Percentiles rank a stretch among this genome's conserved stretches.
Conservation (phyloP, 2,888 invertebrate genomes). For the Tetrapedia diversipes region DNA sequence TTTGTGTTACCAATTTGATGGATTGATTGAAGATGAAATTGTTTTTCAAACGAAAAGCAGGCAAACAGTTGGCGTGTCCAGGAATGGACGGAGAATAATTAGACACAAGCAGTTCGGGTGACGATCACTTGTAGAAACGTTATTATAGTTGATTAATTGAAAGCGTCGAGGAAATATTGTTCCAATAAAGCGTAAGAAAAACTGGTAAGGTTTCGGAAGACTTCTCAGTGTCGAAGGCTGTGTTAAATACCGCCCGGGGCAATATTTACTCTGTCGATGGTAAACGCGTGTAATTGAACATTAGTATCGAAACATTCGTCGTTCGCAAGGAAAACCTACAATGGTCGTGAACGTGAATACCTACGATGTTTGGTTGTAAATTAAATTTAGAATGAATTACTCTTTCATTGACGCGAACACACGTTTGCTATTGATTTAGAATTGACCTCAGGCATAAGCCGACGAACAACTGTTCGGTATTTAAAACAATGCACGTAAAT, state of each 20-base stretch:
- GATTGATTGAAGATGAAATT: too few relatives aligned
- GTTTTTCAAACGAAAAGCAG: too few relatives aligned
- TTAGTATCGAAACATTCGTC: background rate
- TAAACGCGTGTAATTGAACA: background rate
- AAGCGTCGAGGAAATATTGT: background rate
- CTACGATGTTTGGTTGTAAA: background rate
- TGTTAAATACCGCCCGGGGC: background rate
- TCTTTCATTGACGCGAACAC: background rate
- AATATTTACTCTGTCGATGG: constrained; percentile 1
- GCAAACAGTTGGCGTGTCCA: too few relatives aligned
- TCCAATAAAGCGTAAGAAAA: background rate
- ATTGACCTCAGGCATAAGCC: background rate
- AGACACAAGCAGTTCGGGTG: too few relatives aligned
- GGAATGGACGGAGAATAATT: too few relatives aligned
- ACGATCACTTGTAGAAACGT: background rate
- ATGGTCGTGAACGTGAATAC: background rate
- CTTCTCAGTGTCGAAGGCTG: background rate
- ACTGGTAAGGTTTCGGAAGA: background rate
- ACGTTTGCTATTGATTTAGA: background rate
- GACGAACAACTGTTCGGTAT: too few relatives aligned
- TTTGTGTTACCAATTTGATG: too few relatives aligned
- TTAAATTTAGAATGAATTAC: background rate
- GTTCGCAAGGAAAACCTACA: background rate
- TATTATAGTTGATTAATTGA: background rate
- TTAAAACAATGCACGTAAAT: too few relatives aligned